phyloP scores from a whole-genome alignment of 2,797 vertebrate genomes.

The Labroides dimidiatus region DNA sequence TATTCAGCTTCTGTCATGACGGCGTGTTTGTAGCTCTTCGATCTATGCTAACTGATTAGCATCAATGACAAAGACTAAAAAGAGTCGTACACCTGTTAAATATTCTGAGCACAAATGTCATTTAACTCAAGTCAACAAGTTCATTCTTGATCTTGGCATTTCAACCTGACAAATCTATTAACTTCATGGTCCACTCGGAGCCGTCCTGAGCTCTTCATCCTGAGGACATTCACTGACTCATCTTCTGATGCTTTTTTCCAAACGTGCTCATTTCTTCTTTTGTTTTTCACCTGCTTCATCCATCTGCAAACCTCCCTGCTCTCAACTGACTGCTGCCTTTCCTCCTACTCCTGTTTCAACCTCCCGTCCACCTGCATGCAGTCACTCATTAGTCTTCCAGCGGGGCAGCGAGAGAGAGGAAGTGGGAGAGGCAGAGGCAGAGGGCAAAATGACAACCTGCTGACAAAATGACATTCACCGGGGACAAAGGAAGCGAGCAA shows the following conservation, averaged over 20 bases:
- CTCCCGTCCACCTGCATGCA: slow-evolving; percentile 33
- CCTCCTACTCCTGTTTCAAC: slow-evolving; percentile 20
- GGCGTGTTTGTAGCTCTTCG: no score
- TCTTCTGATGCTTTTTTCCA: neutral
- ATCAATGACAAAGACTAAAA: no score
- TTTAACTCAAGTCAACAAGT: neutral
- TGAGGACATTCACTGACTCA: neutral
- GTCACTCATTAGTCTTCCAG: slow-evolving; percentile 61
- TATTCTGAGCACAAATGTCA: no score
- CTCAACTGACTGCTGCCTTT: slow-evolving; percentile 14
- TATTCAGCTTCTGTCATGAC: no score
- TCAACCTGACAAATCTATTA: neutral
- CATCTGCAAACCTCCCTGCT: neutral
- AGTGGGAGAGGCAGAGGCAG: slow-evolving; percentile 27
- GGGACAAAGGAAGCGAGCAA: slow-evolving; percentile 45
- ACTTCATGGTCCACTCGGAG: neutral
- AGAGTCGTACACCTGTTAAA: no score
- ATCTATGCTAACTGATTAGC: no score
- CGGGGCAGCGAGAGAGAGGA: slow-evolving; percentile 23
- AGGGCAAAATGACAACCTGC: slow-evolving; percentile 59
- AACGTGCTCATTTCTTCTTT: neutral
- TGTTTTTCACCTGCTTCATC: neutral
- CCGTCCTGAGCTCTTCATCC: no score
- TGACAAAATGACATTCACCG: slow-evolving; percentile 69
- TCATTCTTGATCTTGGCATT: neutral